Percentiles rank a stretch among this genome's conserved stretches.
Conservation (phyloP, 2,797 vertebrate species). For the Enteromius trimaculatus region DNA sequence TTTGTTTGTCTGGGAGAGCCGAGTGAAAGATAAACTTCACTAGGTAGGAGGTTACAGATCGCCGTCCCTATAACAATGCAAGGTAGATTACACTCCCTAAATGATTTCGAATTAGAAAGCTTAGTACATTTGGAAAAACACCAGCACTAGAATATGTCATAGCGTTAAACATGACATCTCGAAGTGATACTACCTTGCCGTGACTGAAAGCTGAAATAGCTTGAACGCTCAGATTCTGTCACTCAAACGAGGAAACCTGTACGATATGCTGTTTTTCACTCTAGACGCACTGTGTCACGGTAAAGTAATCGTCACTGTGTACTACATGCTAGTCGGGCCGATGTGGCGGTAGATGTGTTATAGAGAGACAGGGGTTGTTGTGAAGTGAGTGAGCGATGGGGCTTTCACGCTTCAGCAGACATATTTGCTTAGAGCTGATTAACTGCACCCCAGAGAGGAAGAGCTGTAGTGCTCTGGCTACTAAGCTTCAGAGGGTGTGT, state of each 20-base stretch:
- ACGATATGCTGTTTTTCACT: slow-evolving; percentile 13
- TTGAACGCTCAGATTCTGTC: slow-evolving; percentile 49
- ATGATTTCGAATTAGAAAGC: slow-evolving; percentile 28
- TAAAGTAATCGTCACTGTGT: slow-evolving; percentile 47
- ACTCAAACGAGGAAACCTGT: slow-evolving; percentile 20
- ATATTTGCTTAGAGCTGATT: slow-evolving; percentile 73
- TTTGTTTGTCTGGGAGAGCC: slow-evolving; percentile 81
- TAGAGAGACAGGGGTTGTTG: slow-evolving; percentile 63
- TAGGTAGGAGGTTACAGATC: slow-evolving; percentile 79
- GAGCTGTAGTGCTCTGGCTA: slow-evolving; percentile 69
- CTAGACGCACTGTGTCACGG: slow-evolving; percentile 39
- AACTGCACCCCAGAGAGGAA: slow-evolving; percentile 73
- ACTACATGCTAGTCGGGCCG: slow-evolving; percentile 28
- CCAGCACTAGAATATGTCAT: background rate
- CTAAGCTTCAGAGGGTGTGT: slow-evolving; percentile 63
- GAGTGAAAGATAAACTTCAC: slow-evolving; percentile 76
- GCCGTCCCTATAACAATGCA: slow-evolving; percentile 64
- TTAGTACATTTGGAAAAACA: slow-evolving; percentile 14
- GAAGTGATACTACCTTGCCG: background rate
- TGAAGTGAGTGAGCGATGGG: slow-evolving; percentile 69
- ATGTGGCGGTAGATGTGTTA: slow-evolving; percentile 59
- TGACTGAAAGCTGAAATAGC: slow-evolving; percentile 8
- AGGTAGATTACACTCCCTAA: slow-evolving; percentile 53
- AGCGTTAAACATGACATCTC: background rate
- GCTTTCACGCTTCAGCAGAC: slow-evolving; percentile 71